Conservation (phyloP, 53 echinoderm and acorn worm genomes). For the Astropecten irregularis region DNA sequence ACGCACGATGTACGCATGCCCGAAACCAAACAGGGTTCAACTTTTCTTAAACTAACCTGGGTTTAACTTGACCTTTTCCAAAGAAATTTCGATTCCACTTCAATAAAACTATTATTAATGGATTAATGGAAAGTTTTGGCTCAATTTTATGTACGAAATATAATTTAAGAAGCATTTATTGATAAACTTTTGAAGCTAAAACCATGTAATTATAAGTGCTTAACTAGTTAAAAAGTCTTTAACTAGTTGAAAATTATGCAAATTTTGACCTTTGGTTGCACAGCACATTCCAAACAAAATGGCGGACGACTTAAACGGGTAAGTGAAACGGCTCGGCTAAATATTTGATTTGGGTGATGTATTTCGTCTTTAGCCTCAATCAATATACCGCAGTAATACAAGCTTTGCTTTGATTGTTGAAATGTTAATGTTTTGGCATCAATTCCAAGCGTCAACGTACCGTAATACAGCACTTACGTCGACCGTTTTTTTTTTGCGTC, state of each 20-base stretch:
- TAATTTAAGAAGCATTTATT: not conserved
- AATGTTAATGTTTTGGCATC: too few relatives aligned
- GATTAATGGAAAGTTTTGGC: too few relatives aligned
- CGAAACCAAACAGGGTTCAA: not conserved
- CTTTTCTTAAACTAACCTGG: not conserved
- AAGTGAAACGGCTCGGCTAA: not conserved
- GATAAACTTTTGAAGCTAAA: not conserved
- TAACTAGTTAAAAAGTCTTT: constrained; percentile 31
- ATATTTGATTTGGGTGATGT: not conserved
- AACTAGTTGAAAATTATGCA: constrained; percentile 42
- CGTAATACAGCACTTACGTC: too few relatives aligned
- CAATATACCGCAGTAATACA: too few relatives aligned
- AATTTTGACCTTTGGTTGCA: constrained; percentile 24
- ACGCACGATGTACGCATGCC: constrained; percentile 25
- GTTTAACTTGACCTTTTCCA: not conserved
- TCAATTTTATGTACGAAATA: too few relatives aligned
- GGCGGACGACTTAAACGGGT: constrained; percentile 68
- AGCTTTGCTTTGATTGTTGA: not conserved
- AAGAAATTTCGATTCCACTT: too few relatives aligned
- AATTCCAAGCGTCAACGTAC: too few relatives aligned
- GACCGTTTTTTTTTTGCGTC: too few relatives aligned
- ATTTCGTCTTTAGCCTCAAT: too few relatives aligned
- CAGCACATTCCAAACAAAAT: constrained; percentile 56
- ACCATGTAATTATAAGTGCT: not conserved
- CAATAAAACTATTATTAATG: too few relatives aligned